Evolutionary conservation across 35 echinoderm and acorn worm species (phyloP), one percentile per base, ranked within the genome.

Genomic region (Heliocidaris erythrogramma): DNA sequence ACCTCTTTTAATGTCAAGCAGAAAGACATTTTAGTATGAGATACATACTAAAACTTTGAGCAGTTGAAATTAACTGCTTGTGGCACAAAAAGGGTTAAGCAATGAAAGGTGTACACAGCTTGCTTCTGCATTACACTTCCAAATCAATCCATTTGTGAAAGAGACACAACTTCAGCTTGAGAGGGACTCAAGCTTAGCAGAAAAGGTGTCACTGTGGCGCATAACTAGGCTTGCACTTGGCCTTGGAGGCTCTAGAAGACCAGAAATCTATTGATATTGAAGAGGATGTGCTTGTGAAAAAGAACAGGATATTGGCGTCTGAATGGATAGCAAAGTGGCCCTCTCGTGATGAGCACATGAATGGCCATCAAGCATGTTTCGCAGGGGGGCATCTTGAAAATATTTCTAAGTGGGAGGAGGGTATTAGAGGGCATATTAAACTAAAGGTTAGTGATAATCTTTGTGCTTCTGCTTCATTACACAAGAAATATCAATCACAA

Each of bases 251-350:
- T 78, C 21, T 78, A 78, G 65, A 78, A 78, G 27, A 78, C 65
- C 3, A 78, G 65, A 78, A 78, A 78, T 78, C 65, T 0, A 78
- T 24, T 78, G 65, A 78, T 78, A 78, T 78, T 7, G 65, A 78
- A 78, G 65, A n/a, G 65, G 65, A 78, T 5, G 27, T 78, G 27
- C 27, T 7, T 78, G 21, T 27, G 65, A 78, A 24, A 78, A 78
- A 78, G 65, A 78, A 78, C 65, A 78, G 65, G 65, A 78, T 78
- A 78, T 78, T 78, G 65, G 65, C 27, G 65, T 78, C 65, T 78
- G 65, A 78, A 78, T 78, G 52, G 52, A 56, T 56, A 11, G 2
- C 52, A 14, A 56, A 56, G 52, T 13, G 52, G 52, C 52, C 52
- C 52, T 27, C 18, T 0, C n/a, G 65, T 78, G 65, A 78, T 21